Conservation (phyloP, 2,797 vertebrate genomes). For the Eleutherodactylus coqui region DNA sequence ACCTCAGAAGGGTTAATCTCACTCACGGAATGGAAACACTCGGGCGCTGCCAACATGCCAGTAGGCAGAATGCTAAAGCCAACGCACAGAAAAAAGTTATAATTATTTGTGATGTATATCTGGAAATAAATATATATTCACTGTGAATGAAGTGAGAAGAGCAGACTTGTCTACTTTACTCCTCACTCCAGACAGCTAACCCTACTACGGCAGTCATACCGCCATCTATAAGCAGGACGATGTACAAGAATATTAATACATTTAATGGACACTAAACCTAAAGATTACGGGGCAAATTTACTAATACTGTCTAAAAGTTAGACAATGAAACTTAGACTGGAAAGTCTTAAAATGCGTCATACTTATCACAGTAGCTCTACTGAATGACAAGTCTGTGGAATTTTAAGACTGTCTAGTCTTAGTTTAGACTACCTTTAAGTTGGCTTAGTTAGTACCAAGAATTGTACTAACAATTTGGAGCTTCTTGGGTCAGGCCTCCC, state of each 20-base stretch:
- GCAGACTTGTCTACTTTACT: slow-evolving; percentile 11
- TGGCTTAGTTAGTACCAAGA: too few relatives aligned
- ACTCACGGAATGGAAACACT: slow-evolving; percentile 33
- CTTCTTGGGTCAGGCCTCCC: too few relatives aligned
- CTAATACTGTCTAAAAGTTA: too few relatives aligned
- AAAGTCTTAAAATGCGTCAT: too few relatives aligned
- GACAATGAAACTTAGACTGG: too few relatives aligned
- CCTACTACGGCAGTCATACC: background rate
- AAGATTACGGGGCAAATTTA: too few relatives aligned
- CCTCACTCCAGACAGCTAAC: background rate
- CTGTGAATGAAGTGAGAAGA: slow-evolving; percentile 20
- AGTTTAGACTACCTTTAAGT: too few relatives aligned
- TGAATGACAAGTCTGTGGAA: too few relatives aligned
- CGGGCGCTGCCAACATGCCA: slow-evolving; percentile 31
- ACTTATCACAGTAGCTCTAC: too few relatives aligned
- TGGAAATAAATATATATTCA: slow-evolving; percentile 24
- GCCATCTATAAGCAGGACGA: background rate
- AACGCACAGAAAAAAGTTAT: slow-evolving; percentile 36
- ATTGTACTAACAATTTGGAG: too few relatives aligned
- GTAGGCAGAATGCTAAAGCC: slow-evolving; percentile 1
- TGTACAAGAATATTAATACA: background rate
- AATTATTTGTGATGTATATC: slow-evolving; percentile 20
- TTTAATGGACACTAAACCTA: background rate
- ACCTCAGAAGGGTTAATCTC: background rate
- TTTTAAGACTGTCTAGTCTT: too few relatives aligned